A percentile compares a stretch with the other conserved stretches of the same genome.
Evolutionary conservation across 2,888 invertebrate species (phyloP).

Genomic region (Fragum sueziense): DNA sequence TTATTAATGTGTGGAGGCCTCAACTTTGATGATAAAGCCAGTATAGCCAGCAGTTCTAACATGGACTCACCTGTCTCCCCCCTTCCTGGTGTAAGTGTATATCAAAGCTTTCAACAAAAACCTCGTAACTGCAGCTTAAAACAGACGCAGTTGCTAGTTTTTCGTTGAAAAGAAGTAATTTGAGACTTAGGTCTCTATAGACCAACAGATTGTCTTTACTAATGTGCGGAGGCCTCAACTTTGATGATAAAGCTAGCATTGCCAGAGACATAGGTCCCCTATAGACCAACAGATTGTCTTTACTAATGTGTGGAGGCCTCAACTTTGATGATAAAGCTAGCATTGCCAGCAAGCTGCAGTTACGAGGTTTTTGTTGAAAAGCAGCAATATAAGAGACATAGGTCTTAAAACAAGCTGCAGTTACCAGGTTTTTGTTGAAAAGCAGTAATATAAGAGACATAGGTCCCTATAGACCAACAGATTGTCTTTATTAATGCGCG

Average conservation of each 20-base stretch:
- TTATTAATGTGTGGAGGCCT: slow-evolving; percentile 70
- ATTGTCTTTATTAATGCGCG: slow-evolving; percentile 72
- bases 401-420: too few species aligned
- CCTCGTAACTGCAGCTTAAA: too few species aligned
- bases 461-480: slow-evolving; percentile 65
- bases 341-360: slow-evolving; percentile 66
- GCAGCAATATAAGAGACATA: too few species aligned
- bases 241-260: slow-evolving; percentile 71
- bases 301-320: slow-evolving; percentile 70
- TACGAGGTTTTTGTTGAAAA: too few species aligned
- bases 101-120: neutral
- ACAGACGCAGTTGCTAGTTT: too few species aligned
- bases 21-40: slow-evolving; percentile 69
- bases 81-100: slow-evolving; percentile 69
- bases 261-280: too few species aligned
- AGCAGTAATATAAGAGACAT: too few species aligned
- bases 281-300: slow-evolving; percentile 67
- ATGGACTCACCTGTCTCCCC: slow-evolving; percentile 74
- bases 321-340: slow-evolving; percentile 71
- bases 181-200: too few species aligned
- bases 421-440: too few species aligned
- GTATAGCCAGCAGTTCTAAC: slow-evolving; percentile 69
- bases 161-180: too few species aligned
- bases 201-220: slow-evolving; percentile 69
- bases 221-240: slow-evolving; percentile 65